A percentile compares a stretch with the other conserved stretches of the same genome.
These are phyloP conservation scores for Rhabdornis inornatus DNA, from an alignment of 2,113 vertebrate species.

Conservation along the genomic window DNA sequence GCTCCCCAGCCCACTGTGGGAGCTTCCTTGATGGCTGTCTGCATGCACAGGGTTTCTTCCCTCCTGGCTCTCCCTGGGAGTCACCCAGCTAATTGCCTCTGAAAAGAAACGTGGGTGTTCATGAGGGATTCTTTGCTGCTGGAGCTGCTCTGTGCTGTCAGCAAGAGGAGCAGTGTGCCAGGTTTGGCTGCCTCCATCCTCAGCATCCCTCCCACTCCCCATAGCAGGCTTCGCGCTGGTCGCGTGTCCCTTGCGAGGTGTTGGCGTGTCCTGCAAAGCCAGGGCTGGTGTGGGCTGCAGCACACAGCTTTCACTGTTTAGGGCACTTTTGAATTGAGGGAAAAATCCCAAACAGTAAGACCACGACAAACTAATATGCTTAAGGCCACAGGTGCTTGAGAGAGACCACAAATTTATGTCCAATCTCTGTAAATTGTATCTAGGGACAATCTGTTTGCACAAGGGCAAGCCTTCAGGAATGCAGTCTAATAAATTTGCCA, in stretches of 20 bases:
- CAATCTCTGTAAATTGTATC: background rate
- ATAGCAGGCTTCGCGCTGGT: background rate
- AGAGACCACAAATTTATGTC: background rate
- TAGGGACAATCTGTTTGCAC: background rate
- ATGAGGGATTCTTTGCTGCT: fast-evolving
- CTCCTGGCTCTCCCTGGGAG: background rate
- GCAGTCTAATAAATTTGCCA: background rate
- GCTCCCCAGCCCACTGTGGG: background rate
- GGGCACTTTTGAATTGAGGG: background rate
- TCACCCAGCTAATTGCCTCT: background rate
- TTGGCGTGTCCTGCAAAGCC: background rate
- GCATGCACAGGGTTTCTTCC: background rate
- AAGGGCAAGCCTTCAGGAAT: background rate
- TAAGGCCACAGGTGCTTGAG: background rate
- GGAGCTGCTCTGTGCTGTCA: background rate
- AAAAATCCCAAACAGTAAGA: background rate
- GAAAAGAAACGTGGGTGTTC: background rate
- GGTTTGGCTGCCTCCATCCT: background rate
- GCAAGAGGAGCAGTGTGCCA: background rate
- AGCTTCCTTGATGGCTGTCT: background rate
- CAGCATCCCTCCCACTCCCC: background rate
- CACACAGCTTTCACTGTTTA: fast-evolving
- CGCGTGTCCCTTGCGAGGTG: fast-evolving
- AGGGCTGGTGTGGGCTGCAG: background rate
- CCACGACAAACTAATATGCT: background rate